These are phyloP conservation scores for Takifugu ocellatus DNA, from an alignment of 2,797 vertebrate genomes.

Conservation along the genomic window DNA sequence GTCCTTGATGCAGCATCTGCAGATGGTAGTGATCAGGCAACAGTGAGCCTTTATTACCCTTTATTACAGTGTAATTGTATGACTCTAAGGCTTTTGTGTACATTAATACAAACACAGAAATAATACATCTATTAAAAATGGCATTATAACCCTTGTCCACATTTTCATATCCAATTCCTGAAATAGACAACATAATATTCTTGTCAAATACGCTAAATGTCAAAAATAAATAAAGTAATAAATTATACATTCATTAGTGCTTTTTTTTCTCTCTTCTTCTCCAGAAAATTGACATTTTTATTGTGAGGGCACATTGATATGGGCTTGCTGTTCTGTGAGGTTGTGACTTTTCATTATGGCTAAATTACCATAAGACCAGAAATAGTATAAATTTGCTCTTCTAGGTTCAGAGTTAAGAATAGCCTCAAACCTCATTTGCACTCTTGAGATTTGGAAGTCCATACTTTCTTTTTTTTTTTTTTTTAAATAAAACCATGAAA, in stretches of 20 bases:
- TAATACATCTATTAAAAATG: too few species aligned
- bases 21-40: too few species aligned
- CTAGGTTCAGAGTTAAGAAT: slow-evolving; percentile 60
- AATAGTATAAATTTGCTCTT: slow-evolving; percentile 60
- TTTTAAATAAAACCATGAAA: slow-evolving; percentile 31
- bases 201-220: too few species aligned
- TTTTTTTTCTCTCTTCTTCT: too few species aligned
- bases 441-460: slow-evolving; percentile 23
- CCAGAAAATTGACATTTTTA: slow-evolving; percentile 62
- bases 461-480: slow-evolving; percentile 6
- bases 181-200: too few species aligned
- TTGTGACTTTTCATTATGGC: slow-evolving; percentile 63
- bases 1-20: too few species aligned
- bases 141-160: too few species aligned
- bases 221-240: neutral
- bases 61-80: too few species aligned
- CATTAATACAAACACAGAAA: neutral
- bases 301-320: slow-evolving; percentile 67
- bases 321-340: slow-evolving; percentile 61
- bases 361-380: slow-evolving; percentile 72
- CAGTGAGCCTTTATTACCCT: too few species aligned
- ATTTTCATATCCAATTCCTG: too few species aligned
- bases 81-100: neutral
- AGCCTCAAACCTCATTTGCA: slow-evolving; percentile 46
- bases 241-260: neutral